Evolutionary conservation across 1,140 invertebrate species (phyloP).

Genomic region (Sweltsa coloradensis): DNA sequence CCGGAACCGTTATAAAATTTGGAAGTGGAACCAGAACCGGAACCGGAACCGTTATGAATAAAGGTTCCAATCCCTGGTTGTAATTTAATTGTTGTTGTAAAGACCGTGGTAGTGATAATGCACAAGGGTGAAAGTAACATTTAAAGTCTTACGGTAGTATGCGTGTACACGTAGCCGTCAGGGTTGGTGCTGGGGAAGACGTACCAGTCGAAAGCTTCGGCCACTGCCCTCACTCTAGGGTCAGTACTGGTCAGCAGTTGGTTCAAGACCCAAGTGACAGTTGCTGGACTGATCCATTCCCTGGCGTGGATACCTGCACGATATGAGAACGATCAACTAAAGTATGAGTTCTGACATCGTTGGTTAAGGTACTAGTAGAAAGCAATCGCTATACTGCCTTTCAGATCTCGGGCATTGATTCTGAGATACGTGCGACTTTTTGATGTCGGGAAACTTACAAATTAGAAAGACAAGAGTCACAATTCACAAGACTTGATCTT

Average conservation of each 20-base stretch:
- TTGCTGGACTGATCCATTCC: constrained; percentile 50
- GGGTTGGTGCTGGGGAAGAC: constrained; percentile 56
- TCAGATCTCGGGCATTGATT: too few species aligned
- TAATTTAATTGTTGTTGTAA: neutral
- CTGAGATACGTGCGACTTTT: too few species aligned
- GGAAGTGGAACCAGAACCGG: too few species aligned
- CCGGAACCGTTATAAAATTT: too few species aligned
- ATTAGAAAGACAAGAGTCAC: too few species aligned
- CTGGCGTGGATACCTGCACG: constrained; percentile 44
- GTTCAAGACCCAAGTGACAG: constrained; percentile 47
- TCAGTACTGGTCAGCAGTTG: constrained; percentile 37
- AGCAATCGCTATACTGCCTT: too few species aligned
- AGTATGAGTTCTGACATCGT: too few species aligned
- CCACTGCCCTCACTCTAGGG: constrained; percentile 27
- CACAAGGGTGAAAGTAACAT: neutral
- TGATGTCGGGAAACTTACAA: too few species aligned
- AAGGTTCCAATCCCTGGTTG: neutral
- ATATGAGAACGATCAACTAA: too few species aligned
- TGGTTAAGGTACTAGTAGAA: too few species aligned
- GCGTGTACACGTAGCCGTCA: constrained; percentile 52
- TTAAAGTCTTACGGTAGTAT: constrained; percentile 28
- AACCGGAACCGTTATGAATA: neutral
- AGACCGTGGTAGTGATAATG: neutral
- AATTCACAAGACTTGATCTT: too few species aligned
- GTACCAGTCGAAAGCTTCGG: constrained; percentile 54